A percentile compares a stretch with the other conserved stretches of the same genome.
Conservation (phyloP, 2,797 vertebrate genomes). For the Dallia pectoralis region DNA sequence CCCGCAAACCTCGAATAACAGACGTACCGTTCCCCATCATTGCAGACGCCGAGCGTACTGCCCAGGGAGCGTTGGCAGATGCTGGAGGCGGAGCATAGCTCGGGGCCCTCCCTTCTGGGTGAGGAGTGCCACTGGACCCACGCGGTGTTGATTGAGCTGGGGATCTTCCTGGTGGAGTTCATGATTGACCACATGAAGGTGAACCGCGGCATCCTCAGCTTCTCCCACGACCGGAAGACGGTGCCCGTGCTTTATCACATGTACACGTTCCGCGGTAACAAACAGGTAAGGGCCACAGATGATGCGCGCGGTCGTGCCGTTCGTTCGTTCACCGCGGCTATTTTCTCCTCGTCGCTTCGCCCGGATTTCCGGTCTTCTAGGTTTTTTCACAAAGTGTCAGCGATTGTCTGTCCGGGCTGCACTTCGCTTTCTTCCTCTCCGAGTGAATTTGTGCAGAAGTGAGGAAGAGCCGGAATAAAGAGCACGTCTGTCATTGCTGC, state of each 20-base stretch:
- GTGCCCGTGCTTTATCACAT: slow-evolving; percentile 92
- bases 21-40: not conserved
- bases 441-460: not conserved
- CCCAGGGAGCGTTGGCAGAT: slow-evolving; percentile 84
- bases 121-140: slow-evolving; percentile 76
- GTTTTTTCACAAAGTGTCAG: not conserved
- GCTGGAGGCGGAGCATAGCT: slow-evolving; percentile 69
- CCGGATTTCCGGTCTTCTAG: not conserved
- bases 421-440: not conserved
- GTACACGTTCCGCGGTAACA: slow-evolving; percentile 86
- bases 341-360: not conserved
- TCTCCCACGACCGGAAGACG: slow-evolving; percentile 49
- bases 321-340: not conserved
- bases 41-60: slow-evolving; percentile 67
- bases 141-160: slow-evolving; percentile 78
- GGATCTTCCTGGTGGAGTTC: slow-evolving; percentile 83
- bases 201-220: slow-evolving; percentile 71
- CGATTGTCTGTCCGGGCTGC: not conserved
- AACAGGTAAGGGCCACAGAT: slow-evolving; percentile 75
- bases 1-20: not conserved
- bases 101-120: slow-evolving; percentile 66
- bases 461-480: slow-evolving; percentile 22
- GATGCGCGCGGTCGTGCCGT: too few relatives aligned
- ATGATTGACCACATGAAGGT: slow-evolving; percentile 84
- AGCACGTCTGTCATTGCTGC: slow-evolving; percentile 44